phyloP scores from a whole-genome alignment of 2,888 invertebrate genomes.

The Lasioglossum leucozonium region DNA sequence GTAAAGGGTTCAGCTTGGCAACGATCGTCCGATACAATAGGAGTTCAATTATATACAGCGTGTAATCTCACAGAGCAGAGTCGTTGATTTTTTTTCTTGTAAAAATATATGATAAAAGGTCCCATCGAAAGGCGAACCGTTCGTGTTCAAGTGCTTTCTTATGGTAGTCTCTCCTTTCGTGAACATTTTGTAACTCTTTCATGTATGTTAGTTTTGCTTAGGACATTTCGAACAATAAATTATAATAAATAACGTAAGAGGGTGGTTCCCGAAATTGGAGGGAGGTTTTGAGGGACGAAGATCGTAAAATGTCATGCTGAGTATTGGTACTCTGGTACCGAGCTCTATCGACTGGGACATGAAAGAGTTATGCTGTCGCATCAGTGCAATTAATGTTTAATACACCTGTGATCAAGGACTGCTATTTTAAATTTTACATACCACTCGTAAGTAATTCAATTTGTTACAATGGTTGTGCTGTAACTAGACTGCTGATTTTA shows the following conservation, averaged over 20 bases:
- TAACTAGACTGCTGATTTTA: background rate
- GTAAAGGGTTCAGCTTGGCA: constrained; percentile 45
- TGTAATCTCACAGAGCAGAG: constrained; percentile 49
- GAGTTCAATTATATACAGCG: constrained; percentile 40
- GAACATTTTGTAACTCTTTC: constrained; percentile 42
- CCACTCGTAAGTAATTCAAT: background rate
- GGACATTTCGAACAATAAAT: constrained; percentile 14
- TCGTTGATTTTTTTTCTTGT: constrained; percentile 19
- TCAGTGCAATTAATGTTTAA: constrained; percentile 4
- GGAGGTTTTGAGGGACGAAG: background rate
- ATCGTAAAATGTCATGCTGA: background rate
- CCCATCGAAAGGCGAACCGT: constrained; percentile 60
- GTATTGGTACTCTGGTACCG: constrained; percentile 20
- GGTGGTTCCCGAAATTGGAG: background rate
- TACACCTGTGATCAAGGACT: constrained; percentile 35
- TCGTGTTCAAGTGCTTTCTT: background rate
- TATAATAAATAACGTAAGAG: constrained; percentile 14
- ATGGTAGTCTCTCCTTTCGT: background rate
- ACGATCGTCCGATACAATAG: constrained; percentile 38
- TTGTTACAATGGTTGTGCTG: background rate
- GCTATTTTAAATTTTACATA: constrained; percentile 8
- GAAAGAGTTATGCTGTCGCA: constrained; percentile 39
- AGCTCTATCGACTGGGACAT: constrained; percentile 26
- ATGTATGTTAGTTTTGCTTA: constrained; percentile 20
- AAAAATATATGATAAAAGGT: constrained; percentile 27